Evolutionary conservation across 1,140 invertebrate species (phyloP), one percentile per base, ranked within the genome.

Genomic region (Brachionus paranguensis): DNA sequence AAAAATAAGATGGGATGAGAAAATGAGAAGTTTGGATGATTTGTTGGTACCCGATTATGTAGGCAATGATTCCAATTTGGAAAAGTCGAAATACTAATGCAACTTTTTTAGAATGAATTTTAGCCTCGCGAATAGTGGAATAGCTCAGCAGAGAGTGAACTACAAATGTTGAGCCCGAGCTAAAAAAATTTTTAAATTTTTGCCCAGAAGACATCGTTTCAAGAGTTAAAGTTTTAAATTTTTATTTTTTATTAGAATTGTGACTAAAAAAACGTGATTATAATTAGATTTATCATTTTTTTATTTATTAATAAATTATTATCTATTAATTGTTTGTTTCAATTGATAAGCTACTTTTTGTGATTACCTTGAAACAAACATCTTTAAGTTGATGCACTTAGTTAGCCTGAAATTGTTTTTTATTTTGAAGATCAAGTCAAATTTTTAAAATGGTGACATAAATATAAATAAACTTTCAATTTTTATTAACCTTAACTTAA

Each of bases 11-110:
- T 27, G 53, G 20, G 8, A 8, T 33, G 53, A 11, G 10, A 55
- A 37, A 60, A 53, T n/a, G 27, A 41, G 12, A 65, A 24, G 7
- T 14, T n/a, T 29, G 12, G 6, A 14, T 53, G 11, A 50, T 60
- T 50, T 29, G n/a, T n/a, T n/a, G 2, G 14, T 60, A 81, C 78
- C 78, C 78, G 5, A 81, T 68, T 41, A 81, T 81, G 78, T 81
- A 81, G 17, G 33, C 50, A 41, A 81, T 64, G 17, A 81, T 81
- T 60, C 29, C 78, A 29, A 81, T 20, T 68, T 81, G 78, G 33
- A 81, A 64, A 17, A 60, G 41, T 1, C 78, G 50, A 81, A 64
- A 81, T 33, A 81, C 27, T 12, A 81, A 7, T 14, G 53, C 8
- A 4, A 81, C 64, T 45, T 60, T 60, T 17, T 45, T 20, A 8